A percentile compares a stretch with the other conserved stretches of the same genome.
phyloP scores from a whole-genome alignment of 2,797 vertebrate species.

The Bryconaethiops microstoma region DNA sequence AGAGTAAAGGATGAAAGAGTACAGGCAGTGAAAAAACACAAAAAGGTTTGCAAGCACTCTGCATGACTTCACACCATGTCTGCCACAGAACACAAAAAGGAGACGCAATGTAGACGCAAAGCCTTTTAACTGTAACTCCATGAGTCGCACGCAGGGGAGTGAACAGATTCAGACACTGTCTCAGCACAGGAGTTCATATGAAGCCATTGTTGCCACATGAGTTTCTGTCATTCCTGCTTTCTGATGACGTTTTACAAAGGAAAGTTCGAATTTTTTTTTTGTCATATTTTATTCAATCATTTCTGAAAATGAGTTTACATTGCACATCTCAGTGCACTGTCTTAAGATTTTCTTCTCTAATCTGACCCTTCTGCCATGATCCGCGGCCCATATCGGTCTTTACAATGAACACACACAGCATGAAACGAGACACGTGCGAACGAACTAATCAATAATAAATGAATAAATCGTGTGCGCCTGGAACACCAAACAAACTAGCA shows the following conservation, averaged over 20 bases:
- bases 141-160: background rate
- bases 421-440: background rate
- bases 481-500: too few species aligned
- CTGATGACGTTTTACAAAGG: too few species aligned
- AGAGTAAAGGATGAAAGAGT: background rate
- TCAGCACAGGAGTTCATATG: background rate
- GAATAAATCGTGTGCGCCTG: background rate
- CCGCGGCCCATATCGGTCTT: too few species aligned
- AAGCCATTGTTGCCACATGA: background rate
- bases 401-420: too few species aligned
- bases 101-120: conserved; percentile 1
- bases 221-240: too few species aligned
- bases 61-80: background rate
- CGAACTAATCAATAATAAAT: background rate
- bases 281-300: too few species aligned
- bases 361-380: too few species aligned
- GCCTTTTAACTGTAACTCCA: background rate
- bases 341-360: too few species aligned
- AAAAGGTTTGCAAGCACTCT: background rate
- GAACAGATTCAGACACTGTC: background rate
- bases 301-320: too few species aligned
- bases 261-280: too few species aligned
- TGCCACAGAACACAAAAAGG: background rate
- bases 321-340: too few species aligned
- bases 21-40: background rate